Evolutionary conservation across 53 echinoderm and acorn worm species (phyloP).

Genomic region (Henricia sp.): DNA sequence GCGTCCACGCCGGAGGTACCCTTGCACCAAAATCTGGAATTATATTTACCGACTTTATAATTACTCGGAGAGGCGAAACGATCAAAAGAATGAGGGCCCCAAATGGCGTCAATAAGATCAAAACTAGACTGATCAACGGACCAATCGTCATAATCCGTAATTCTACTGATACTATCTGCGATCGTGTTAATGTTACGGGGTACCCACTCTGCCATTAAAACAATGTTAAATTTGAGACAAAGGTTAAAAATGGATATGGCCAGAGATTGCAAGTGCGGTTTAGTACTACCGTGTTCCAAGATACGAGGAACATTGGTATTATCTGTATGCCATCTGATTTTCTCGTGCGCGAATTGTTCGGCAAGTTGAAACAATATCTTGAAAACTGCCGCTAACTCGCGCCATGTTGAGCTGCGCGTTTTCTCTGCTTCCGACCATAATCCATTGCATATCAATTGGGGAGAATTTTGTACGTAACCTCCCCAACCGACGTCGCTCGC

Average conservation of each 20-base stretch:
- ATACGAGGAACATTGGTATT: conserved; percentile 30
- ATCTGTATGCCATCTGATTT: conserved; percentile 27
- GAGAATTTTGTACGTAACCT: not conserved
- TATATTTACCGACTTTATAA: not conserved
- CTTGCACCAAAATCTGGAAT: conserved; percentile 51
- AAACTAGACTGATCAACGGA: conserved; percentile 26
- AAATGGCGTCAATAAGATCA: conserved; percentile 24
- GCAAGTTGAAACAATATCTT: conserved; percentile 13
- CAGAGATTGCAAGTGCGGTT: conserved; percentile 31
- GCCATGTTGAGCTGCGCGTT: conserved; percentile 23
- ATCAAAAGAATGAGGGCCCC: conserved; percentile 67
- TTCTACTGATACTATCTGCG: conserved; percentile 40
- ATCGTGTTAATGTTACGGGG: conserved; percentile 35
- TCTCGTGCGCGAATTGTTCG: conserved; percentile 4
- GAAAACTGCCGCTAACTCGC: conserved; percentile 31
- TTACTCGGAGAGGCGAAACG: conserved; percentile 51
- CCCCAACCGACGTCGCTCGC: conserved; percentile 13
- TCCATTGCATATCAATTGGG: not conserved
- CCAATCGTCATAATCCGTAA: conserved; percentile 51
- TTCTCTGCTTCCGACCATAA: not conserved
- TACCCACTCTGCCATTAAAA: conserved; percentile 39
- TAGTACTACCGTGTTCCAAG: conserved; percentile 17
- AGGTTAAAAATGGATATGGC: conserved; percentile 23
- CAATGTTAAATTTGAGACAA: not conserved
- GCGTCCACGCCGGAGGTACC: conserved; percentile 61